A percentile compares a stretch with the other conserved stretches of the same genome.
phyloP scores from a whole-genome alignment of 2,888 invertebrate species.

The Ormyrus thymus region DNA sequence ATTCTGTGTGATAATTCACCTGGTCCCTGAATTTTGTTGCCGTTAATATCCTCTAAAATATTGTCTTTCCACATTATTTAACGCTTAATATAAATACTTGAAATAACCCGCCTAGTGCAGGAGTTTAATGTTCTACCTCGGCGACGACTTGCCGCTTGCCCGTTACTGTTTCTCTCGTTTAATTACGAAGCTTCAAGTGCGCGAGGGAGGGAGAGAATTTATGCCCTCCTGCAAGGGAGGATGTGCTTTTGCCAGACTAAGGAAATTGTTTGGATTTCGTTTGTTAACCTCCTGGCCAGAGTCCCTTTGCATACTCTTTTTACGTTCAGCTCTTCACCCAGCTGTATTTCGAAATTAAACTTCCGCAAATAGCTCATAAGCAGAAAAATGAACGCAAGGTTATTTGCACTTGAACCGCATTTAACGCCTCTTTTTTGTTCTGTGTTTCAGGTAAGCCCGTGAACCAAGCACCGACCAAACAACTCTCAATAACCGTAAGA shows the following conservation, averaged over 20 bases:
- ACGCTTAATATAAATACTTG: slow-evolving; percentile 4
- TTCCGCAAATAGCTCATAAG: no score
- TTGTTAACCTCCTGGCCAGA: not conserved
- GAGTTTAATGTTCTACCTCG: slow-evolving; percentile 51
- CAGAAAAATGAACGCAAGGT: no score
- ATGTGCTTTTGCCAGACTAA: not conserved
- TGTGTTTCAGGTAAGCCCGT: slow-evolving; percentile 17
- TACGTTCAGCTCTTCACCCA: no score
- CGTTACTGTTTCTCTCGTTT: slow-evolving; percentile 26
- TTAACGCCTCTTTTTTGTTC: not conserved
- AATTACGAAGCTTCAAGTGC: slow-evolving; percentile 15
- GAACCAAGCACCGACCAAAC: not conserved
- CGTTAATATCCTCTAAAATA: no score
- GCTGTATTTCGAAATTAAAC: no score
- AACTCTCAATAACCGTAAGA: not conserved
- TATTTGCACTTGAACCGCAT: not conserved
- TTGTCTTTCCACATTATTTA: no score
- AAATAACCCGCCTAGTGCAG: not conserved
- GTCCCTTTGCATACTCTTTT: not conserved
- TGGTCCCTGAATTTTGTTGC: no score
- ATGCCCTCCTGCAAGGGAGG: slow-evolving; percentile 4
- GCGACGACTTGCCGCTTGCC: slow-evolving; percentile 36
- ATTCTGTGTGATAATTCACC: no score
- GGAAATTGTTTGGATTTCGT: slow-evolving; percentile 41
- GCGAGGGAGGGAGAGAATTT: slow-evolving; percentile 15